phyloP scores from a whole-genome alignment of 2,888 invertebrate genomes.

The Timandra comae region DNA sequence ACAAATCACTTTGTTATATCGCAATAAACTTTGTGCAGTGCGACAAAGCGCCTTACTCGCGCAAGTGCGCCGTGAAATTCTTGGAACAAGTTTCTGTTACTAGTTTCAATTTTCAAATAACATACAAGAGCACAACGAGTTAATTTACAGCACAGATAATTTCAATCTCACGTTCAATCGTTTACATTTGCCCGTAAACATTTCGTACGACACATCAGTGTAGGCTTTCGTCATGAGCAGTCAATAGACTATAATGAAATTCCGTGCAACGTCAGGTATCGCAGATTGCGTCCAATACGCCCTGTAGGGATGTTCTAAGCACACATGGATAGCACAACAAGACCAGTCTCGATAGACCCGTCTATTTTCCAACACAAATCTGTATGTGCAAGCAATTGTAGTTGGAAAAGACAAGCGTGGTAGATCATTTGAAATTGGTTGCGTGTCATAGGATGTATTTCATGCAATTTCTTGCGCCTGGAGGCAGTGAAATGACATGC shows the following conservation, averaged over 20 bases:
- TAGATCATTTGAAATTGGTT: conserved; percentile 33
- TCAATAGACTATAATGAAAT: conserved; percentile 67
- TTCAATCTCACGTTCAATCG: conserved; percentile 1
- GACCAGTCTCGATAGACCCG: conserved; percentile 37
- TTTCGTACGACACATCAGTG: conserved; percentile 35
- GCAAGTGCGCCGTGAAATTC: neutral
- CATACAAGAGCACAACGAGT: conserved; percentile 9
- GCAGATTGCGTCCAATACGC: conserved; percentile 67
- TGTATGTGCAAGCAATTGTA: conserved; percentile 7
- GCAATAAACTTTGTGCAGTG: too few species aligned
- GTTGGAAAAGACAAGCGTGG: conserved; percentile 12
- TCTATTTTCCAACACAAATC: conserved; percentile 14
- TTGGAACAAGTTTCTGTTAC: neutral
- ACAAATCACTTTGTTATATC: too few species aligned
- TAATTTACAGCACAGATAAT: conserved; percentile 10
- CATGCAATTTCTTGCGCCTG: conserved; percentile 69
- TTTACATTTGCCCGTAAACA: conserved; percentile 24
- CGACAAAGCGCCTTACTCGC: too few species aligned
- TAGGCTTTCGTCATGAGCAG: conserved; percentile 47
- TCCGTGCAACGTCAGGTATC: conserved; percentile 62
- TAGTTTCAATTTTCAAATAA: conserved; percentile 1
- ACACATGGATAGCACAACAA: conserved; percentile 34
- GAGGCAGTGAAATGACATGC: conserved; percentile 62
- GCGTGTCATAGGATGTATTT: conserved; percentile 48
- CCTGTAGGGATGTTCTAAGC: conserved; percentile 51